Evolutionary conservation across 1,140 invertebrate genomes (phyloP), one percentile per base, ranked within the genome.

Genomic region (Zaprionus davidi): DNA sequence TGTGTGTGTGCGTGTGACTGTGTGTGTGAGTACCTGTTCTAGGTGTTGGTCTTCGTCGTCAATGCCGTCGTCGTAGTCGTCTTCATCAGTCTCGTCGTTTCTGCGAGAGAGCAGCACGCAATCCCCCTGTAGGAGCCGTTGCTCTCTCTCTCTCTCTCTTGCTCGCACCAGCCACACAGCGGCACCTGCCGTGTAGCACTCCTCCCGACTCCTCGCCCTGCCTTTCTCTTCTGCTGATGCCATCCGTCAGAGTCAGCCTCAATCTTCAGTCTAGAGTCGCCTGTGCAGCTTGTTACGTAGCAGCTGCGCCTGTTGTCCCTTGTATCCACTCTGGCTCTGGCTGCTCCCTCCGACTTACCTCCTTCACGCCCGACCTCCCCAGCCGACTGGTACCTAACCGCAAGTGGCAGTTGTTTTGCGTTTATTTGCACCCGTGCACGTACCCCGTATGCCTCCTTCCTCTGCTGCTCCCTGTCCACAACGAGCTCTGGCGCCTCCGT

Each of bases 351-450:
- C 53, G 31, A 22, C 24, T 60, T 51, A 59, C 44, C 15, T 28
- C 41, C 66, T 57, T 9, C 67, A 65, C 34, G 3, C 7, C 41
- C 6, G 1, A 7, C 41, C 6, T 5, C 6, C 41, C 15, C 41
- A 9, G n/a, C 55, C 74, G 28, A 69, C 71, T 59, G 60, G 60
- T 46, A 57, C 62, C 66, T 82, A 87, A 87, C 83, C 83, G 68
- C 84, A 87, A 90, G 81, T 90, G 78, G 84, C 86, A 82, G 82
- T 84, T 88, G 67, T 79, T 73, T 76, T 83, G 76, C 72, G 66
- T 79, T 77, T 76, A 79, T 79, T 79, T 79, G 64, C 71, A 68
- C 57, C 31, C 65, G 34, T 57, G 17, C 38, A 44, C 41, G 44
- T 51, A 31, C 5, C 17, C 17, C 28, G 7, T 2, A 31, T 31